Evolutionary conservation across 2,888 invertebrate species (phyloP), one percentile per base, ranked within the genome.

Genomic region (Eristalis intricaria): DNA sequence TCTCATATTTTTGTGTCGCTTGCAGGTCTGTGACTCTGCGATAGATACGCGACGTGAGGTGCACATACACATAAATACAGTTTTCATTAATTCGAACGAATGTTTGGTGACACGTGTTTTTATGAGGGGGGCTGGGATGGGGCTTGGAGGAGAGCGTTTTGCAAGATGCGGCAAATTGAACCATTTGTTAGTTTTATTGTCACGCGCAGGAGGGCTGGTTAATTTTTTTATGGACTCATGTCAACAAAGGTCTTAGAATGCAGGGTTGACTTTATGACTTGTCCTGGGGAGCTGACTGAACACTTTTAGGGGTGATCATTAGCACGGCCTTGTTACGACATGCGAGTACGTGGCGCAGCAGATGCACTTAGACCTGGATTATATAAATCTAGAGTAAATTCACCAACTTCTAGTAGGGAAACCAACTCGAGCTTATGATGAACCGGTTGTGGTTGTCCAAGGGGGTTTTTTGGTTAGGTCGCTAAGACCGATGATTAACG

Each of bases 71-170:
- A 38, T 23, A 70, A 50, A 23, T 35, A 50, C 32, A 43, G 56
- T 3, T 60, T 66, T 69, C 35, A 50, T 61, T 61, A 63, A 69
- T 69, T 77, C 15, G 22, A 61, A 66, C 26, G 64, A 60, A 60
- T 60, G 40, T 56, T 11, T 23, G 40, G 71, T 63, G 40, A 43
- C 71, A 79, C 43, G 79, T 79, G 79, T 64, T 38, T 29, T 64
- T 35, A 35, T 43, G 22, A n/a, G 13, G 43, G 43, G 43, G 32
- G 32, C 32, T 32, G 1, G n/a, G n/a, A 43, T n/a, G 50, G 19
- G n/a, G 7, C 19, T 50, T 50, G 50, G 60, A 4, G 23, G 40
- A n/a, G 43, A 29, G 65, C 13, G 35, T 29, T 22, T 32, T 11
- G 32, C 69, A 29, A 61, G 63, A 73, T 29, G 43, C 19, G 63